Base-by-base conservation (phyloP, 2,888 invertebrate species). In the Hoplodrina ambigua region DNA sequence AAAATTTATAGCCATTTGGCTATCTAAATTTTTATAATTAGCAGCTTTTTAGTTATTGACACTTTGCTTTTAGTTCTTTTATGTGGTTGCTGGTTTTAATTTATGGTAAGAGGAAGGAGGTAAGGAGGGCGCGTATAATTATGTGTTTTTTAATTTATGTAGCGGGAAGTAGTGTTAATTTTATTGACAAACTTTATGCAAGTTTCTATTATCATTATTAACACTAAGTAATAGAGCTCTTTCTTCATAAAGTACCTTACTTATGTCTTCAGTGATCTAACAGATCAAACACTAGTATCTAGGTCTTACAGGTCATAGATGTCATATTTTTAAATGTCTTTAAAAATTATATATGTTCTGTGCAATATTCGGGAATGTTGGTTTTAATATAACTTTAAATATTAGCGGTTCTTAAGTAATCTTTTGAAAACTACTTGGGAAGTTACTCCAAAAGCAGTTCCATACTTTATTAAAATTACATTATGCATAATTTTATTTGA, bases 31-130 rank as follows among this genome's bases (percentile, higher is more conserved):
- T 76, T 49, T 72, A 63, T 80, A 80, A 84, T 84, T 84, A 83
- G 75, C 71, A 67, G 72, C 61, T 79, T 75, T 77, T 83, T 82
- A 84, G 76, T 72, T 77, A 75, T 75, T 81, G 62, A 83, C 82
- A 73, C 79, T 79, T 72, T 17, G 61, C 41, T 46, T 71, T 63
- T 57, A 77, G 60, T 57, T 61, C 11, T 64, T 65, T 63, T 60
- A 60, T 78, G 63, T 57, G 52, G 20, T 68, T 49, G 25, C 17
- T 49, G 25, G 19, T 50, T 78, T 70, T 63, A 53, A 54, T 57
- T 56, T 71, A 66, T 41, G 25, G 5, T 60, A n/a, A 30, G 59
- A 41, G 54, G 25, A 44, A 58, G 53, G 13, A 20, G 19, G 17
- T 41, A 46, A 4, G 46, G 46, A 46, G 17, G 46, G 46, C 46